Conservation (phyloP, 2,797 vertebrate species). For the Pseudochirops corinnae region DNA sequence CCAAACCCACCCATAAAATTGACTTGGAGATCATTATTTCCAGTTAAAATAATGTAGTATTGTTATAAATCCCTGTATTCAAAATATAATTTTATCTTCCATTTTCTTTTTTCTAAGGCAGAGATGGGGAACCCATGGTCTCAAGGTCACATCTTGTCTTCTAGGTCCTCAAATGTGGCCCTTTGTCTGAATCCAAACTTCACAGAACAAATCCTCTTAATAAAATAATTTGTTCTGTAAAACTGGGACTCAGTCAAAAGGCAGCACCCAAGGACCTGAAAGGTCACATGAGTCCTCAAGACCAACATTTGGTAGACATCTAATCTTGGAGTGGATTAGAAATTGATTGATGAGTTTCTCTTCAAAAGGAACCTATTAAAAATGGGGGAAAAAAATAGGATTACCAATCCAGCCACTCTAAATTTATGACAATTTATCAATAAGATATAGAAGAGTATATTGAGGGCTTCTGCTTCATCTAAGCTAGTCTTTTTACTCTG, state of each 20-base stretch:
- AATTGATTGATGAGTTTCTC: not conserved
- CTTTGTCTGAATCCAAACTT: too few relatives aligned
- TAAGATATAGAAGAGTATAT: not conserved
- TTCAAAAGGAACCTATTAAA: not conserved
- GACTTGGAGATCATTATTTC: slow-evolving; percentile 24
- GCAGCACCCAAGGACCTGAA: too few relatives aligned
- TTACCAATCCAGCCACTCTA: not conserved
- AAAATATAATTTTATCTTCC: not conserved
- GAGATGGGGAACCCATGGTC: too few relatives aligned
- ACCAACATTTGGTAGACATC: not conserved
- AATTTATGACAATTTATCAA: not conserved
- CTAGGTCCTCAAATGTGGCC: too few relatives aligned
- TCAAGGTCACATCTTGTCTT: too few relatives aligned
- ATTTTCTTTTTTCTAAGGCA: not conserved
- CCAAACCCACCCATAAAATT: not conserved
- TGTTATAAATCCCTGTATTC: not conserved
- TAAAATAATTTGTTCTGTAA: too few relatives aligned
- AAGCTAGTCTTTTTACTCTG: not conserved
- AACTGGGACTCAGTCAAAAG: too few relatives aligned
- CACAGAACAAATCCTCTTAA: too few relatives aligned
- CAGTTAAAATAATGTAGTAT: not conserved
- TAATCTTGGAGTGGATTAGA: not conserved
- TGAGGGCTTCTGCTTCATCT: not conserved
- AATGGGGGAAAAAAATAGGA: not conserved
- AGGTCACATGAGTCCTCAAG: too few relatives aligned